Conservation (phyloP, 2,113 vertebrate species). For the Hucho hucho region DNA sequence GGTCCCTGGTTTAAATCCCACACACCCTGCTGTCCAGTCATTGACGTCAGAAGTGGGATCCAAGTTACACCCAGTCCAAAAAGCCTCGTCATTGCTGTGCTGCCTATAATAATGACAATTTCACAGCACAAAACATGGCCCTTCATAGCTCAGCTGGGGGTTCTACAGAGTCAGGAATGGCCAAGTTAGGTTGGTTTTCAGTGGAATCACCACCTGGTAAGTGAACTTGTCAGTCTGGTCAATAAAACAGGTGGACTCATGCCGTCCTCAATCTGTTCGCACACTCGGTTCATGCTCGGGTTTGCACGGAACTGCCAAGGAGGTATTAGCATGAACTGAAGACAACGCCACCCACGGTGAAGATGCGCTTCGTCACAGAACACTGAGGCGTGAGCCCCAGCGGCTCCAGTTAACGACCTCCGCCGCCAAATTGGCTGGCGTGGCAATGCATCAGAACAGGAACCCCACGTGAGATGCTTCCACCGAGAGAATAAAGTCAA, state of each 20-base stretch:
- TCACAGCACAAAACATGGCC: neutral
- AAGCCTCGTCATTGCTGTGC: neutral
- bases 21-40: neutral
- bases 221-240: no score
- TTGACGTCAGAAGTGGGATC: neutral
- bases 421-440: neutral
- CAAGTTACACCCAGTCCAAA: neutral
- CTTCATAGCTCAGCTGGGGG: neutral
- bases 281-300: neutral
- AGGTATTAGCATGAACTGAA: slow-evolving; percentile 15
- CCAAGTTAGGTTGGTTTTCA: slow-evolving; percentile 4
- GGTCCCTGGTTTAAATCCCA: no score
- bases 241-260: neutral
- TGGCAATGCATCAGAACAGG: neutral
- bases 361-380: neutral
- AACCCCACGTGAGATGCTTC: neutral
- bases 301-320: slow-evolving; percentile 13
- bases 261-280: neutral
- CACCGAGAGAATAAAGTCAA: neutral
- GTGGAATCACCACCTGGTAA: neutral
- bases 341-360: slow-evolving; percentile 4
- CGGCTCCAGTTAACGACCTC: neutral
- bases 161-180: neutral
- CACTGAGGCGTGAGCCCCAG: slow-evolving; percentile 3
- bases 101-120: no score